Evolutionary conservation across 2,888 invertebrate species (phyloP).

Genomic region (Druceiella hillmani): DNA sequence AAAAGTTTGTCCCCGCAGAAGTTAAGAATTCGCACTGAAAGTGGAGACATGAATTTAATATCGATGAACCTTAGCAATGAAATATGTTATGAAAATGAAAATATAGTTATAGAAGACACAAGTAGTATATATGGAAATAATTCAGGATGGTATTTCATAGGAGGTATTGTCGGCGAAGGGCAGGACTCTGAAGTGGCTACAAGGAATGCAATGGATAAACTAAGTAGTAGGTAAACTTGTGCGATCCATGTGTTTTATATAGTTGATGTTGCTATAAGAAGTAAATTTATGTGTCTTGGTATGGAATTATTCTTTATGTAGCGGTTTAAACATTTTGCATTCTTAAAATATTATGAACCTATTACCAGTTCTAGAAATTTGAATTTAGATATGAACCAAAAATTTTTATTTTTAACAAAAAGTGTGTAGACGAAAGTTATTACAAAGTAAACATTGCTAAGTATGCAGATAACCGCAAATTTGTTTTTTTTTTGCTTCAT

Average conservation of each 20-base stretch:
- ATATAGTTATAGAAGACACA: conserved; percentile 55
- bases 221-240: conserved; percentile 72
- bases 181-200: conserved; percentile 60
- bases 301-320: too few species aligned
- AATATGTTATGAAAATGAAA: conserved; percentile 50
- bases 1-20: conserved; percentile 28
- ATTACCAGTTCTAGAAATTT: too few species aligned
- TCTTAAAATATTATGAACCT: too few species aligned
- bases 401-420: too few species aligned
- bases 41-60: conserved; percentile 37
- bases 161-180: conserved; percentile 70
- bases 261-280: background rate
- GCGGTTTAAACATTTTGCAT: too few species aligned
- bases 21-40: conserved; percentile 30
- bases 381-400: too few species aligned
- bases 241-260: conserved; percentile 11
- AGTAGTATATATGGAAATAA: conserved; percentile 60
- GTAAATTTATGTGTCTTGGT: too few species aligned
- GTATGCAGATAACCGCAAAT: too few species aligned
- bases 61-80: conserved; percentile 40
- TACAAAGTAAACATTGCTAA: too few species aligned
- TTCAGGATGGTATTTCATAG: conserved; percentile 81
- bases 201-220: conserved; percentile 65
- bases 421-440: too few species aligned
- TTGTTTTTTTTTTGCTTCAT: too few species aligned